A percentile compares a stretch with the other conserved stretches of the same genome.
Conservation (phyloP, 2,797 vertebrate genomes). For the Enteromius anoplus region DNA sequence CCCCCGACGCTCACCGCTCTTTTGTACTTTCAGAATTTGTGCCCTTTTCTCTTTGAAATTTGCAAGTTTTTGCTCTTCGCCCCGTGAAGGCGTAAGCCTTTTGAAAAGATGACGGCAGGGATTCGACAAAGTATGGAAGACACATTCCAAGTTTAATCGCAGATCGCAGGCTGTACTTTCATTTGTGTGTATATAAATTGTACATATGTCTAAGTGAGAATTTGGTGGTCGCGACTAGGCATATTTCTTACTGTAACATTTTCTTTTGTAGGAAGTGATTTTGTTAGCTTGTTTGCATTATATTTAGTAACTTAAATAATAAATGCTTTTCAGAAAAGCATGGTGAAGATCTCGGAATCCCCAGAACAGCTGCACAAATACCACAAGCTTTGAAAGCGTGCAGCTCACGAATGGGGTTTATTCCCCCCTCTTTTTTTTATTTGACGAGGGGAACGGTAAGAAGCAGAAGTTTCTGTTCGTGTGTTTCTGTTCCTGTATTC, state of each 20-base stretch:
- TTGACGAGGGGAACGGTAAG: neutral
- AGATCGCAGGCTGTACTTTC: slow-evolving; percentile 72
- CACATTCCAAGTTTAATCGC: slow-evolving; percentile 88
- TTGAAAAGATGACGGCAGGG: slow-evolving; percentile 69
- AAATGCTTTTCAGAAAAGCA: slow-evolving; percentile 73
- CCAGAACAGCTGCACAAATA: slow-evolving; percentile 50
- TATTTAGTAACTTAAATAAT: slow-evolving; percentile 77
- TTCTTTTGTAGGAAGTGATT: slow-evolving; percentile 92
- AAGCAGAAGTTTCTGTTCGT: slow-evolving; percentile 40
- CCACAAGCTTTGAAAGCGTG: slow-evolving; percentile 6
- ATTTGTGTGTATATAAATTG: slow-evolving; percentile 90
- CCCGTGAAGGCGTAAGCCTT: slow-evolving; percentile 76
- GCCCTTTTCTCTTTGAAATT: slow-evolving; percentile 65
- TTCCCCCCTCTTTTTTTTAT: slow-evolving; percentile 13
- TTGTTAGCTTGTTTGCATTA: slow-evolving; percentile 84
- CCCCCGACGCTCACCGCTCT: slow-evolving; percentile 58
- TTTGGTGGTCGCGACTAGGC: slow-evolving; percentile 79
- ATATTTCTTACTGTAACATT: slow-evolving; percentile 88
- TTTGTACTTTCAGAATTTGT: slow-evolving; percentile 64
- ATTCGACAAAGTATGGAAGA: slow-evolving; percentile 70
- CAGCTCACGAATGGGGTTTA: slow-evolving; percentile 30
- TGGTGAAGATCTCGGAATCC: slow-evolving; percentile 50
- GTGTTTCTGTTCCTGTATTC: slow-evolving; percentile 46
- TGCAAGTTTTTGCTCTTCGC: slow-evolving; percentile 67
- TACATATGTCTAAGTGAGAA: slow-evolving; percentile 77